A percentile compares a stretch with the other conserved stretches of the same genome.
Conservation (phyloP, 2,113 vertebrate species). For the Sceloporus tristichus region DNA sequence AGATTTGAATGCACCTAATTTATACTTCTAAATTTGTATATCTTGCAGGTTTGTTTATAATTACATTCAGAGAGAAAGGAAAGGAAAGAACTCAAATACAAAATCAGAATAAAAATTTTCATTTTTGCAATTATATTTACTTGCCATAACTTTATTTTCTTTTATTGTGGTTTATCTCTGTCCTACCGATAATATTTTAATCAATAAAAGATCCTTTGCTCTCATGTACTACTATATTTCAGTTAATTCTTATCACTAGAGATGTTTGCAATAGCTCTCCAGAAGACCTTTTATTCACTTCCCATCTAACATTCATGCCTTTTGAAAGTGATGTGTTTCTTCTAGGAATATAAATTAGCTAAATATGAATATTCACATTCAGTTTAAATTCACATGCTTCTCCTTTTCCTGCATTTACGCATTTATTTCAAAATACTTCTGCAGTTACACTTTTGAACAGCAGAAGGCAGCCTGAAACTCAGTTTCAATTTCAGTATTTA, state of each 20-base stretch:
- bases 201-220: neutral
- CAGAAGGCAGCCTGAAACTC: slow-evolving; percentile 29
- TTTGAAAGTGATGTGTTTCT: neutral
- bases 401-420: neutral
- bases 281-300: neutral
- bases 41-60: neutral
- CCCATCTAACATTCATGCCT: neutral
- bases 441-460: neutral
- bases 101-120: neutral
- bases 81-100: neutral
- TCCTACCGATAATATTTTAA: neutral
- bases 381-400: neutral
- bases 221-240: neutral
- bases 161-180: neutral
- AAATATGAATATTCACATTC: neutral
- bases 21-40: neutral
- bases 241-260: neutral
- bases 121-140: neutral
- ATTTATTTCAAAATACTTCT: neutral
- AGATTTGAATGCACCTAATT: too few relatives aligned
- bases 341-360: neutral
- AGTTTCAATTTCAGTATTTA: neutral
- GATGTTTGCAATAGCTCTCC: neutral
- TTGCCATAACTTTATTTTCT: neutral
- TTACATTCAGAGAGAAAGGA: neutral